Percentiles rank a stretch among this genome's conserved stretches.
These are phyloP conservation scores for Archegozetes longisetosus DNA, from an alignment of 1,140 invertebrate genomes.

Conservation along the genomic window DNA sequence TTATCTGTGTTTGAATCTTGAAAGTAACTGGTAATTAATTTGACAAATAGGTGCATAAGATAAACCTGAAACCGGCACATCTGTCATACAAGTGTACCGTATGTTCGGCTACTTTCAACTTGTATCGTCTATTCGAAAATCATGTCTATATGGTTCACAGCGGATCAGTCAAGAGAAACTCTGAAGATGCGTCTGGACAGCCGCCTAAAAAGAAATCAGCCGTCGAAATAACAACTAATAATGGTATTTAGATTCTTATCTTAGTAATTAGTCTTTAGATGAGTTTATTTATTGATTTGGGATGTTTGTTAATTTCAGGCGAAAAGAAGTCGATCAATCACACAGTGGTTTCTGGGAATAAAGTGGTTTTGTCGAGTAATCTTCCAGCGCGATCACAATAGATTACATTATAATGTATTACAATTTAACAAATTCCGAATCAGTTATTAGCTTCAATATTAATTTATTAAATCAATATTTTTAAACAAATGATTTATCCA, in stretches of 20 bases:
- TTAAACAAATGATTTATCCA: too few species aligned
- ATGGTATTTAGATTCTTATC: neutral
- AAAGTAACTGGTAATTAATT: neutral
- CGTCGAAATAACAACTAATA: neutral
- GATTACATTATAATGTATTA: too few species aligned
- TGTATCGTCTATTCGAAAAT: conserved; percentile 87
- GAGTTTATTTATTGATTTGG: neutral
- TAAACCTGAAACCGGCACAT: conserved; percentile 77
- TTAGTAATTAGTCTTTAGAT: neutral
- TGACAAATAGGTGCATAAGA: conserved; percentile 45
- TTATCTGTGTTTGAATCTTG: conserved; percentile 8
- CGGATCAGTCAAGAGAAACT: conserved; percentile 21
- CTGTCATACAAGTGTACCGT: conserved; percentile 86
- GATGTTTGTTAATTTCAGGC: neutral
- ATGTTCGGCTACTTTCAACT: conserved; percentile 79
- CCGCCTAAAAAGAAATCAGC: conserved; percentile 10
- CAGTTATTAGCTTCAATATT: too few species aligned
- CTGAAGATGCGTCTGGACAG: conserved; percentile 5
- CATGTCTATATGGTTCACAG: conserved; percentile 84
- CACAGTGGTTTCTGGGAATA: neutral
- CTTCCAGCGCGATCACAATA: too few species aligned
- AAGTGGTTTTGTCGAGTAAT: neutral
- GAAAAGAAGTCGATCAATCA: neutral
- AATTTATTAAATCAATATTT: too few species aligned
- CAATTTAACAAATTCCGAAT: too few species aligned